Conservation (phyloP, 1,140 invertebrate species). For the Rhysida immarginata region DNA sequence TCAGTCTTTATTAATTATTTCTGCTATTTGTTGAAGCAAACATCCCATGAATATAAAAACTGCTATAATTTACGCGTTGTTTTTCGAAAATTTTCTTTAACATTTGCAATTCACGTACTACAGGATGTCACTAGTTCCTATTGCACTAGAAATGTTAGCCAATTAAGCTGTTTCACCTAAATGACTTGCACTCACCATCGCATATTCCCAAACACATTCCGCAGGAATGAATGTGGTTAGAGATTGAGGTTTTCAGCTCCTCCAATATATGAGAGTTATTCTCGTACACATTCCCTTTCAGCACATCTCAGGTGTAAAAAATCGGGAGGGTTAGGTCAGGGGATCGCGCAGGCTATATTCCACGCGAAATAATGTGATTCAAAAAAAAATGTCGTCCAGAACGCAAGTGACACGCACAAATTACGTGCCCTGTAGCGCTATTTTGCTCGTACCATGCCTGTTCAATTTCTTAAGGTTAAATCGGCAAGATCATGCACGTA, state of each 20-base stretch:
- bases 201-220: background rate
- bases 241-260: background rate
- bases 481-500: too few relatives aligned
- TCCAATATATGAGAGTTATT: background rate
- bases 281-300: background rate
- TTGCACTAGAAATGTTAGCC: too few relatives aligned
- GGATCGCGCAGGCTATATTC: background rate
- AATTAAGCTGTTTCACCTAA: too few relatives aligned
- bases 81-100: too few relatives aligned
- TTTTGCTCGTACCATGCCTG: background rate
- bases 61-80: too few relatives aligned
- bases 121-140: too few relatives aligned
- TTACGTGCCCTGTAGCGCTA: too few relatives aligned
- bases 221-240: conserved; percentile 3
- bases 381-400: background rate
- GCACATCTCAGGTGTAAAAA: background rate
- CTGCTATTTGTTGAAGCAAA: too few relatives aligned
- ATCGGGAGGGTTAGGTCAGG: background rate
- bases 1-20: too few relatives aligned
- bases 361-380: background rate
- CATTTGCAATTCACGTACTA: too few relatives aligned
- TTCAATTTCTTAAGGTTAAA: background rate
- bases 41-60: too few relatives aligned
- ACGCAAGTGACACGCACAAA: background rate
- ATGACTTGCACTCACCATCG: too few relatives aligned